These are phyloP conservation scores for Paramormyrops kingsleyae DNA, from an alignment of 2,113 vertebrate species.

Conservation along the genomic window DNA sequence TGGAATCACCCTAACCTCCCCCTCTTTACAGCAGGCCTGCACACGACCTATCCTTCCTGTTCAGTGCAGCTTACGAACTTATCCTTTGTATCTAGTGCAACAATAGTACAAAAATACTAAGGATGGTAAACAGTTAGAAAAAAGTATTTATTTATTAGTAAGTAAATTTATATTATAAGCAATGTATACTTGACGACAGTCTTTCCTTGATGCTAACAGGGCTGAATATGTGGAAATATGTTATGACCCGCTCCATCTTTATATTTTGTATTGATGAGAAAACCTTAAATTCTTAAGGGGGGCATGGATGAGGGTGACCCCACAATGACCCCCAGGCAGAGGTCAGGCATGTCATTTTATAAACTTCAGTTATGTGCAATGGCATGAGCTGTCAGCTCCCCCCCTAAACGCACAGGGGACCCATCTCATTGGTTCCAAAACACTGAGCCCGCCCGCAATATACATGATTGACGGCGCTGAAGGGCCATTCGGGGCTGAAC, in stretches of 20 bases:
- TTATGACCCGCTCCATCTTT: neutral
- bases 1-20: neutral
- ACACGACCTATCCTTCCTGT: neutral
- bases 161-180: neutral
- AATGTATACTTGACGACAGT: neutral
- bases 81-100: neutral
- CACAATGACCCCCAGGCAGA: slow-evolving; percentile 65
- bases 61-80: neutral
- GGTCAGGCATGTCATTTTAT: slow-evolving; percentile 70
- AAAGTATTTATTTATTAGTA: neutral
- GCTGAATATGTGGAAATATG: neutral
- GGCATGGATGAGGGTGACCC: slow-evolving; percentile 64
- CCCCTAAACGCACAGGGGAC: slow-evolving; percentile 49
- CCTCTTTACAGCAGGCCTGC: neutral
- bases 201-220: neutral
- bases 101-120: neutral
- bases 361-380: slow-evolving; percentile 64
- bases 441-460: slow-evolving; percentile 34
- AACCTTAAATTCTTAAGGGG: neutral
- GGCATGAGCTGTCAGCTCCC: slow-evolving; percentile 60
- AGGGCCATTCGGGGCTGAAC: slow-evolving; percentile 18
- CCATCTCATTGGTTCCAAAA: slow-evolving; percentile 35
- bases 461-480: slow-evolving; percentile 30
- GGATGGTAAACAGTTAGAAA: neutral
- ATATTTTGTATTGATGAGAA: neutral